phyloP scores from a whole-genome alignment of 2,888 invertebrate genomes.

The Philereme vetulata region DNA sequence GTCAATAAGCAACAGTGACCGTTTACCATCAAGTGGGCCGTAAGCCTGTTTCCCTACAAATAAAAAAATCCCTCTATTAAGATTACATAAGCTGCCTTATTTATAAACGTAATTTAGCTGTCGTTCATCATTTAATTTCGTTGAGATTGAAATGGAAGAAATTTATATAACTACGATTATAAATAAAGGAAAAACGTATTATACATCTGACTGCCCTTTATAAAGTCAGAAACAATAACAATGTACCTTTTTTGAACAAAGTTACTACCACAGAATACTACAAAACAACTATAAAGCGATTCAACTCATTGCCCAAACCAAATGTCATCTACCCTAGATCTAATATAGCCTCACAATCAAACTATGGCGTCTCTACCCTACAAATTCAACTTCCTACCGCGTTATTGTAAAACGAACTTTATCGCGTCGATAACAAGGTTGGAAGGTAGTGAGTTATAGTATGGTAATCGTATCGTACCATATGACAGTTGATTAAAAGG shows the following conservation, averaged over 20 bases:
- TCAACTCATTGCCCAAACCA: constrained; percentile 21
- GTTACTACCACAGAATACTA: constrained; percentile 2
- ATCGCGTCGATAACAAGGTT: background rate
- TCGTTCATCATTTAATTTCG: too few relatives aligned
- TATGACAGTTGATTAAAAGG: constrained; percentile 84
- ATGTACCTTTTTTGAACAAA: constrained; percentile 1
- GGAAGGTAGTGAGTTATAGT: background rate
- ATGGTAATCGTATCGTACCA: constrained; percentile 45
- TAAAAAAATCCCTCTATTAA: too few relatives aligned
- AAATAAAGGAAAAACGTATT: background rate
- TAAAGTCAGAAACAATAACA: constrained; percentile 7
- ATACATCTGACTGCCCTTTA: background rate
- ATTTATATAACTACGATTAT: background rate
- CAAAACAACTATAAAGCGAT: constrained; percentile 11
- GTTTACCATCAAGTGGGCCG: too few relatives aligned
- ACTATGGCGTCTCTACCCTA: constrained; percentile 64
- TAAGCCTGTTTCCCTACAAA: too few relatives aligned
- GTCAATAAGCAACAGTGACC: too few relatives aligned
- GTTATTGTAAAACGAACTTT: constrained; percentile 41
- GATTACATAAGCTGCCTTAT: too few relatives aligned
- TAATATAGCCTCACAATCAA: constrained; percentile 71
- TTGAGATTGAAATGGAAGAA: too few relatives aligned
- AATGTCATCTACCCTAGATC: constrained; percentile 65
- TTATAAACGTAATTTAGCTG: too few relatives aligned
- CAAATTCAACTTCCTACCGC: constrained; percentile 30